Evolutionary conservation across 1,140 invertebrate genomes (phyloP), one percentile per base, ranked within the genome.

Genomic region (Hyphantria cunea): DNA sequence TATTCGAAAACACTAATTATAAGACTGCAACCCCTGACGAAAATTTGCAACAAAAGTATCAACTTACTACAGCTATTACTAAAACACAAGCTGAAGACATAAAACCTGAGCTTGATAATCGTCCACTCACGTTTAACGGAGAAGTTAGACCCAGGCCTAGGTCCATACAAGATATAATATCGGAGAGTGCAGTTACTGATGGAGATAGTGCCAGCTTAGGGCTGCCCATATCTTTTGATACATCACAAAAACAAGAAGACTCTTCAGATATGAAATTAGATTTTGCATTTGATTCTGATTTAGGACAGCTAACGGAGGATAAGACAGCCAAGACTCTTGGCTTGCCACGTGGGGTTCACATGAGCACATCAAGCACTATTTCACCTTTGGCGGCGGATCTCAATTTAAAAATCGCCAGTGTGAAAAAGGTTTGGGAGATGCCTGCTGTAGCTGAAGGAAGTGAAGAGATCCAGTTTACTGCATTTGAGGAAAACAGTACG

Each of bases 1-100:
- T 98, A 60, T 98, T 98, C 81, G 97, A 98, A 81, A 98, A 98
- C 84, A 97, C 96, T 0, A 97, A 97, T 81, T 97, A 96, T 76
- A 96, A 96, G 88, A 93, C 94, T 58, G 84, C 85, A 76, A 93
- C 78, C 74, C 86, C 87, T 12, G 87, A 85, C 39, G 94, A 92
- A 83, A 92, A 78, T 86, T 70, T 94, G 91, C 76, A 94, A 91
- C 78, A 94, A 93, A 92, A 93, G 93, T 72, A 93, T 91, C 70
- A 92, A 91, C 70, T 92, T 86, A 66, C 89, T 92, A 61, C 80
- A 15, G 78, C 73, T 39, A 78, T 81, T 63, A 75, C 82, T 6
- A 90, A 84, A 73, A 68, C 77, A 64, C 82, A 85, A 75, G 66
- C 68, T 6, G 88, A 91, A 64, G 83, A 88, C 59, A 72, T 86